Evolutionary conservation across 2,113 vertebrate species (phyloP).

Genomic region (Dendrocopos noguchii): DNA sequence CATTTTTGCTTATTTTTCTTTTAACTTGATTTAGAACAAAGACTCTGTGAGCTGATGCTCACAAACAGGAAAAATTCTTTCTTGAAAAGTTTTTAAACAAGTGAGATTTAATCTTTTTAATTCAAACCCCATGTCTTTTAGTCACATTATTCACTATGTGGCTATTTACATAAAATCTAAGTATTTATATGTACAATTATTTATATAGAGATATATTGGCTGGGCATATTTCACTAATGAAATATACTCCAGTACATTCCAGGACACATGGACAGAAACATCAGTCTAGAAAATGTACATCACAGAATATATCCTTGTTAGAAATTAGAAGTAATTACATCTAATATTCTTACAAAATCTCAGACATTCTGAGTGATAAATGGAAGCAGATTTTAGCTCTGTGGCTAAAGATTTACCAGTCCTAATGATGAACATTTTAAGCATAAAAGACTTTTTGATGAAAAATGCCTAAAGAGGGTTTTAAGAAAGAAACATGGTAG

Average conservation of each 20-base stretch:
- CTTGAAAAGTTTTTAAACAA: background rate
- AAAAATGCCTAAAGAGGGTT: background rate
- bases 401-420: background rate
- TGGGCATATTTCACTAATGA: background rate
- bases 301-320: background rate
- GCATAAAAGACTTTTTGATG: background rate
- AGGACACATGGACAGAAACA: background rate
- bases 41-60: background rate
- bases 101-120: background rate
- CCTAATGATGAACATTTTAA: background rate
- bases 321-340: background rate
- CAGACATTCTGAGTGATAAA: background rate
- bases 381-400: background rate
- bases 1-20: background rate
- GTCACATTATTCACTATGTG: background rate
- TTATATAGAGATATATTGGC: background rate
- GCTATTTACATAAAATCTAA: background rate
- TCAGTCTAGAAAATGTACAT: background rate
- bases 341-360: background rate
- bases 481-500: background rate
- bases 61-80: background rate
- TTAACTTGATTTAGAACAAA: conserved; percentile 34
- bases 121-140: background rate
- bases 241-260: background rate
- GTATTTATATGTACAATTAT: background rate